Evolutionary conservation across 1,140 invertebrate species (phyloP), one percentile per base, ranked within the genome.

Genomic region (Saccostrea echinata): DNA sequence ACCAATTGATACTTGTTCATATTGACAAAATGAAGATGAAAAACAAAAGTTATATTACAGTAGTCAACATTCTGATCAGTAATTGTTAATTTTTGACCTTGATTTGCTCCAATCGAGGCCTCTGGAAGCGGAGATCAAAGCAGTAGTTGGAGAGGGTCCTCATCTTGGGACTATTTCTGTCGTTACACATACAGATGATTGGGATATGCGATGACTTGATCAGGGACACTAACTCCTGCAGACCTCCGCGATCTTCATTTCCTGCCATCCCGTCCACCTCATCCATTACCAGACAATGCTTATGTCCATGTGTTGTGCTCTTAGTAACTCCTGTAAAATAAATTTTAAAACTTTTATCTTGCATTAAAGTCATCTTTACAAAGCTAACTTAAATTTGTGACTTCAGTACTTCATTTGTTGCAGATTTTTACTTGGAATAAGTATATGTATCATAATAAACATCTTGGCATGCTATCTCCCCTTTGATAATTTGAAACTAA

Each of bases 181-280:
- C 99, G 93, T 99, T 99, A 95, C 99, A 99, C 96, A 99, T 99
- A 94, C 99, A 99, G 90, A 99, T 98, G 55, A 99, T 97, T 0
- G 99, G 99, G 83, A 99, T 96, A 83, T 97, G 97, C 0, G 98
- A 52, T 2, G 96, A 95, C 95, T 99, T 99, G 76, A 99, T 99
- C 8, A 99, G 95, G 27, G 95, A 95, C 89, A 99, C 99, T 18
- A 99, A 94, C 96, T 99, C 99, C 91, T 95, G 90, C 30, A 91
- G 96, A 82, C 99, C 99, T 80, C 99, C 99, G 91, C 99, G 96
- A 95, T 99, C 99, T 94, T 99, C 98, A 94, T 99, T 99, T 18
- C 99, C 99, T 16, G 98, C 98, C 99, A 99, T 99, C 18, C 99
- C 99, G 94, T 99, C 99, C 0, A 99, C 99, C 96, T 99, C 99